Base-by-base conservation (phyloP, 2,888 invertebrate species). In the Teinopalpus imperialis region DNA sequence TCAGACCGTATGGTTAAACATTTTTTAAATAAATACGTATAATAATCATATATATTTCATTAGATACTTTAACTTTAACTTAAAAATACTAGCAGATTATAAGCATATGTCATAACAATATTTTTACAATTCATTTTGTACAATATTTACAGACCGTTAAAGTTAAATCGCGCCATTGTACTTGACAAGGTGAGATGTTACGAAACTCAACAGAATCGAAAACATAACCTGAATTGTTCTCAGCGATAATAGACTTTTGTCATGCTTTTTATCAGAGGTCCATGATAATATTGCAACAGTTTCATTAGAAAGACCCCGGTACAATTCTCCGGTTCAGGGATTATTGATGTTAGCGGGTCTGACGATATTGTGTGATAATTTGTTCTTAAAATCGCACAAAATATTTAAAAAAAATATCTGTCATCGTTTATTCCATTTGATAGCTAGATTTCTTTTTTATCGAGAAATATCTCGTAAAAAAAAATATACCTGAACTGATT, bases 111-210 rank as follows among this genome's bases (percentile, higher is more conserved):
- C 59, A 53, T 59, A 64, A 66, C 59, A 53, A 58, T 59, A 60
- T 62, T 59, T n/a, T n/a, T n/a, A 56, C 58, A 61, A 55, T 53
- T 27, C 8, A 2, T 27, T 51, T 41, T 40, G 59, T 63, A 68
- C 61, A 69, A 59, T 64, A 59, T 63, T 64, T 63, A 62, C 60
- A 59, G 66, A 66, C 63, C 65, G 65, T 63, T 68, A 64, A 66
- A 61, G 55, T 64, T 57, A 56, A 35, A 12, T 24, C 46, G 26
- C 56, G 49, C 68, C 54, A 74, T 79, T 77, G 74, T 77, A 47
- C 37, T 53, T 52, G 48, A 61, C 79, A 78, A 80, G 80, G 80
- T 79, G 66, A 77, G 56, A 49, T 48, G 53, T 79, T 79, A 65
- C 67, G 69, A 75, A 70, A 77, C 36, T 34, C 35, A 41, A 43